These are phyloP conservation scores for Dexiosoma caninum DNA, from an alignment of 2,888 invertebrate genomes.

Conservation along the genomic window DNA sequence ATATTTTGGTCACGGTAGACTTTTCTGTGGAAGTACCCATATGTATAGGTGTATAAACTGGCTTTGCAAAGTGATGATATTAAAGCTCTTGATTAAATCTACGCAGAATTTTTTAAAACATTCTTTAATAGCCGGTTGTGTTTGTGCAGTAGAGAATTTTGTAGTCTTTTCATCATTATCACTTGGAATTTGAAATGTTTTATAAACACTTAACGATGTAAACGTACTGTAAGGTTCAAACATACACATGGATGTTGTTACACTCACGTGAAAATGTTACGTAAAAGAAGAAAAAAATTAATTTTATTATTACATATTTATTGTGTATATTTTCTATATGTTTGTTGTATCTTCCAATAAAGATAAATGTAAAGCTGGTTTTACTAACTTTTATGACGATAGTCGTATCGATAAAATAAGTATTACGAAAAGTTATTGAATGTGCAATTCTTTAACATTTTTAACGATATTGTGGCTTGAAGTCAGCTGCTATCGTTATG, in stretches of 20 bases:
- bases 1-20: too few species aligned
- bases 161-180: slow-evolving; percentile 61
- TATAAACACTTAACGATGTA: slow-evolving; percentile 50
- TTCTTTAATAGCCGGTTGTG: neutral
- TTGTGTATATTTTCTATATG: too few species aligned
- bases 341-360: too few species aligned
- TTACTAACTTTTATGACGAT: too few species aligned
- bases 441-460: too few species aligned
- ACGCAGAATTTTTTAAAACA: slow-evolving; percentile 1
- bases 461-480: too few species aligned
- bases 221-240: neutral
- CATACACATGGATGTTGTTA: neutral
- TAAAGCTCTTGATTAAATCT: slow-evolving; percentile 31
- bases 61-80: slow-evolving; percentile 38
- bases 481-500: too few species aligned
- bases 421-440: too few species aligned
- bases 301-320: too few species aligned
- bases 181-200: slow-evolving; percentile 51
- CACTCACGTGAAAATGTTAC: slow-evolving; percentile 16
- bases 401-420: too few species aligned
- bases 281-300: neutral
- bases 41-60: neutral
- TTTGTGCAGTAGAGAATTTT: slow-evolving; percentile 30
- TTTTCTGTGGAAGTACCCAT: too few species aligned
- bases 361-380: too few species aligned